A percentile compares a stretch with the other conserved stretches of the same genome.
These are phyloP conservation scores for Chaunax sp. DNA, from an alignment of 2,797 vertebrate genomes.

Conservation along the genomic window DNA sequence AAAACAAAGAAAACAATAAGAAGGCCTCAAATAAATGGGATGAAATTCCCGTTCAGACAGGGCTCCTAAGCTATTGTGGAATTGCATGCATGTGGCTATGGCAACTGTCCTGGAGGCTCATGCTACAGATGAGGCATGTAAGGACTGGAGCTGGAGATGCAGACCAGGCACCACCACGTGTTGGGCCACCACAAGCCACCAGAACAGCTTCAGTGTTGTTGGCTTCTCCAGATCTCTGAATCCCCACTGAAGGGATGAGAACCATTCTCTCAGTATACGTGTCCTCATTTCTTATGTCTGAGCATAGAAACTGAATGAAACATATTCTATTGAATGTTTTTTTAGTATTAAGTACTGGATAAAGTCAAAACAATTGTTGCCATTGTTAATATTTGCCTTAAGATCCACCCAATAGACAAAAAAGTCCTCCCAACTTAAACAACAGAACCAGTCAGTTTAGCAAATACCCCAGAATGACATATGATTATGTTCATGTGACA, in stretches of 20 bases:
- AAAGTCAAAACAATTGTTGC: not conserved
- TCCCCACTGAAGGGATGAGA: no score
- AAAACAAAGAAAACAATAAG: conserved; percentile 38
- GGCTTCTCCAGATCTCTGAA: no score
- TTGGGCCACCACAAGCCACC: no score
- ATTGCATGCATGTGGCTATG: conserved; percentile 35
- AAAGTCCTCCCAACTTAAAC: not conserved
- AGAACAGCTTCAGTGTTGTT: no score
- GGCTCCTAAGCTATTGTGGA: conserved; percentile 25
- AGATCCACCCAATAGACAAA: not conserved
- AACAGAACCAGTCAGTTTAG: not conserved
- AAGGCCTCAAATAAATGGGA: conserved; percentile 15
- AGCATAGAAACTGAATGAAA: no score
- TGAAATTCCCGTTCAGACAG: conserved; percentile 9
- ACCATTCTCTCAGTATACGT: no score
- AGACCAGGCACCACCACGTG: conserved; percentile 25
- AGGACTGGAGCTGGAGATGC: conserved; percentile 35
- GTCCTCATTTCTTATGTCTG: no score
- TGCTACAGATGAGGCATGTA: conserved; percentile 38
- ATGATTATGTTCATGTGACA: no score
- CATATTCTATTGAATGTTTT: no score
- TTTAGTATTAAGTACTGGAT: no score
- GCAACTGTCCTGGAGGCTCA: conserved; percentile 33
- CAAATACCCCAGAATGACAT: not conserved
- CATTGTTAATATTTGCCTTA: conserved; percentile 33